Evolutionary conservation across 2,888 invertebrate genomes (phyloP).

Genomic region (Acleris cristana): DNA sequence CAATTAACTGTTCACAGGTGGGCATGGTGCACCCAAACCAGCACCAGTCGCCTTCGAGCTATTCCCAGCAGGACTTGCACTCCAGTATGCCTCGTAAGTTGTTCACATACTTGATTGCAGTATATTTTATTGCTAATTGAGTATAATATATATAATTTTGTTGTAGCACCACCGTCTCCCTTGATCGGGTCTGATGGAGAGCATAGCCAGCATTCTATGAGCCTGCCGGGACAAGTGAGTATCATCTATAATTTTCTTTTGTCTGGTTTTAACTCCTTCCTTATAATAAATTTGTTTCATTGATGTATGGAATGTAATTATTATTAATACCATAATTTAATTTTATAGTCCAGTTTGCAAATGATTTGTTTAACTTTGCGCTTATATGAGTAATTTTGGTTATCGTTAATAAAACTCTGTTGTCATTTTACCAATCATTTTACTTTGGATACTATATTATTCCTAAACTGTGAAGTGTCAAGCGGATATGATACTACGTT

Average conservation of each 20-base stretch:
- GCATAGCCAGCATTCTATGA: constrained; percentile 82
- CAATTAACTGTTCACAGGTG: constrained; percentile 74
- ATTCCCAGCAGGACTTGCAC: constrained; percentile 86
- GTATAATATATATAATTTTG: background rate
- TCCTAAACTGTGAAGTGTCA: too few species aligned
- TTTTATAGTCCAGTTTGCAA: too few species aligned
- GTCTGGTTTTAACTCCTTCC: too few species aligned
- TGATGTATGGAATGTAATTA: too few species aligned
- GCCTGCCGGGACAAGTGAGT: constrained; percentile 74
- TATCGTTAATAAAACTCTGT: too few species aligned
- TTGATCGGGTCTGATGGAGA: constrained; percentile 87
- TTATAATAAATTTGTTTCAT: too few species aligned
- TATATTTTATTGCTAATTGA: background rate
- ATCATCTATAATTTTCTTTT: background rate
- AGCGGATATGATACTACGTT: too few species aligned
- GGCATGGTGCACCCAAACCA: constrained; percentile 95
- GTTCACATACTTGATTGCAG: background rate
- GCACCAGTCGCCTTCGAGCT: constrained; percentile 83
- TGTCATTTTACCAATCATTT: too few species aligned
- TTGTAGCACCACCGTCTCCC: constrained; percentile 92
- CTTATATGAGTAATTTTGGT: too few species aligned
- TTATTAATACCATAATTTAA: too few species aligned
- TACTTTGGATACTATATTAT: too few species aligned
- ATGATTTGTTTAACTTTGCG: too few species aligned
- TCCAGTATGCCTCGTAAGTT: constrained; percentile 93